Base-by-base conservation (phyloP, 2,113 vertebrate genomes). In the Formicarius rufipectus region DNA sequence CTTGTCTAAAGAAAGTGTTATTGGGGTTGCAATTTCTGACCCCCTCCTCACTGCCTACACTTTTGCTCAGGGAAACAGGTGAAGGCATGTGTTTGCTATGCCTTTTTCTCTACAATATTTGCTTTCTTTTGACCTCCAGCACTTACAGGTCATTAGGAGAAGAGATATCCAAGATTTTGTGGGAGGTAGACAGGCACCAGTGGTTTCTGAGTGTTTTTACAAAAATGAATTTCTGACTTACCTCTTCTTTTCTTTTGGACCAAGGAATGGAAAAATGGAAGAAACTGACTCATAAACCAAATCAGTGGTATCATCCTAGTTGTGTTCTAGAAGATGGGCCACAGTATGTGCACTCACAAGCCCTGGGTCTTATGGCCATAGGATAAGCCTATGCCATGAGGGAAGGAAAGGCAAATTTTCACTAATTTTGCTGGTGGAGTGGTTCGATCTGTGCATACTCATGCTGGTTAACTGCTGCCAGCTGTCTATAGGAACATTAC, bases 151-250 rank as follows among this genome's bases (percentile, higher is more conserved):
- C 28, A 64, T 68, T 86, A 83, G 19, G 17, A 93, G 21, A 77
- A 86, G 35, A 73, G 33, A 82, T 78, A 89, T 87, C 44, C 1
- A 6, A 86, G 68, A 91, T 80, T 90, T 59, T 5, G 1, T 53
- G 64, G 79, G 72, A 95, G 72, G 83, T 39, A 90, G 71, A 93
- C 82, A 96, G 93, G 96, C 85, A 96, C 90, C 87, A 94, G 75
- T 78, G 95, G 78, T 88, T 96, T 95, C 85, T 49, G 73, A 85
- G 21, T 62, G 33, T 71, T 74, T 75, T 82, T 81, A 89, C 44
- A 64, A 90, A 91, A 90, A 64, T 14, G 18, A 28, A 40, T 87
- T 89, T 93, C 88, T 90, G 62, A 84, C 60, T 88, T 95, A 85
- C 58, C 78, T 93, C 42, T 86, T 6, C 42, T 33, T 84, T 55